These are phyloP conservation scores for Monodelphis domestica DNA, from an alignment of 2,797 vertebrate species.

Conservation along the genomic window DNA sequence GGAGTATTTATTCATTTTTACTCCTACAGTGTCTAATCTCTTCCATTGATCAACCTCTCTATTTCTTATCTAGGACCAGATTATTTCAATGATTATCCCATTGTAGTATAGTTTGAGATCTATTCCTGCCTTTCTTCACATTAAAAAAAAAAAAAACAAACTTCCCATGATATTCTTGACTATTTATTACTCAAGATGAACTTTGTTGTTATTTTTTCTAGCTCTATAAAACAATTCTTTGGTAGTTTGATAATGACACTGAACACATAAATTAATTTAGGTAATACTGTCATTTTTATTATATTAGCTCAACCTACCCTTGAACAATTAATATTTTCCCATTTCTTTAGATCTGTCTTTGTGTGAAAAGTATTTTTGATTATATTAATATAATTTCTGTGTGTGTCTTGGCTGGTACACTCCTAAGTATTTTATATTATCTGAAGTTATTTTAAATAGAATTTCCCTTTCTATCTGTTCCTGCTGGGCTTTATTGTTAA, in stretches of 20 bases:
- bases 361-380: not conserved
- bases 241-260: not conserved
- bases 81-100: not conserved
- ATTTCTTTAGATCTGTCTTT: not conserved
- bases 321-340: not conserved
- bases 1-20: too few relatives aligned
- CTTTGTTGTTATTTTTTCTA: not conserved
- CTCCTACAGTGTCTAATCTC: not conserved
- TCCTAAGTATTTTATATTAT: not conserved
- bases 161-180: not conserved
- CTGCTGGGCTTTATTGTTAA: not conserved
- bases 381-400: not conserved
- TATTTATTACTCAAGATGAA: not conserved
- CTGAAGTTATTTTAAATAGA: not conserved
- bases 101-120: not conserved
- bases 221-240: not conserved
- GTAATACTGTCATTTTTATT: not conserved
- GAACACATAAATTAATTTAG: not conserved
- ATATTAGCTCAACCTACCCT: not conserved
- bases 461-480: not conserved
- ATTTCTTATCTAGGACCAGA: not conserved
- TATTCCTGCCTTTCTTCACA: too few relatives aligned
- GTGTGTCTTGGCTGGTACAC: not conserved
- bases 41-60: not conserved
- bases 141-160: too few relatives aligned